Evolutionary conservation across 30 jellyfish, hydroid and myxozoan genomes (phyloP), one percentile per base, ranked within the genome.

Genomic region (Aurelia sp.): DNA sequence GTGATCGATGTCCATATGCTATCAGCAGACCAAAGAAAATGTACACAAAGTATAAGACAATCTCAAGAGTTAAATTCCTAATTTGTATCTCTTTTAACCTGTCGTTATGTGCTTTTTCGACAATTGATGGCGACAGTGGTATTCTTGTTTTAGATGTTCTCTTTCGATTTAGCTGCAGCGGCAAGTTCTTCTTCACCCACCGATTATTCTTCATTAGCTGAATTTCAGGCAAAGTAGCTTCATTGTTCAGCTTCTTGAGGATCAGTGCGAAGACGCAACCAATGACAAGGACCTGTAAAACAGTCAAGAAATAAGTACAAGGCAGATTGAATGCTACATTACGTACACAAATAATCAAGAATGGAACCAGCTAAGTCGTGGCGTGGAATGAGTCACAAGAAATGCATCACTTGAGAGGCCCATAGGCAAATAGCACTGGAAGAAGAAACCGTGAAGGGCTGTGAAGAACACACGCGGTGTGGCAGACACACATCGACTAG

Each of bases 1-100:
- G 98, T 17, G 92, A 97, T 73, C 98, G 89, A 71, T 83, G 98
- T 1, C 97, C 98, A 67, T 92, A 92, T n/a, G 97, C 92, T 38
- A 92, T 92, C 89, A 87, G 53, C 81, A 92, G 72, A 31, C 71
- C 89, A 65, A 92, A 81, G 33, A 78, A 67, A 0, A 92, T 58
- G 72, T 92, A 92, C 22, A 82, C 11, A 27, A 87, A 18, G 59
- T 80, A 92, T 9, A 72, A 70, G 24, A 82, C 76, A 47, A 82
- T 66, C 66, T 87, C 97, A n/a, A 92, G 61, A 6, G 78, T 22
- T 13, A 92, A 51, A 50, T 82, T 70, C 0, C 86, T 51, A 91
- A 91, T 59, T 72, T 76, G 70, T n/a, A 64, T 31, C 38, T 86
- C 90, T 13, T 91, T 13, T 18, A 91, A 61, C 35, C 75, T 83